Evolutionary conservation across 2,888 invertebrate genomes (phyloP), one percentile per base, ranked within the genome.

Genomic region (Chromoteleia sp.): DNA sequence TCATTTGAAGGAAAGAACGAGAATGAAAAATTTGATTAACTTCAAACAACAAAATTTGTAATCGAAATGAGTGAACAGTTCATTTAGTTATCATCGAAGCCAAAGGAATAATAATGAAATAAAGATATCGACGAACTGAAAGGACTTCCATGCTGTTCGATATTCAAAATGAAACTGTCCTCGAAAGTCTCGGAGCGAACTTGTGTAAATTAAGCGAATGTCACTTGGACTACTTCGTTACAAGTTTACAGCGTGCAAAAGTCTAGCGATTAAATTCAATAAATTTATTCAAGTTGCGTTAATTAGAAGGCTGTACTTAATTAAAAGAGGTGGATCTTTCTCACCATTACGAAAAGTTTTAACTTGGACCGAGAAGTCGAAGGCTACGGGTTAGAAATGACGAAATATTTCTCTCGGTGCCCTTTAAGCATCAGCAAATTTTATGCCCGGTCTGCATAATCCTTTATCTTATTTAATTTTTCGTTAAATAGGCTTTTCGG

Each of bases 211-310:
- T 77, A 74, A 78, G 67, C 50, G 78, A 61, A 63, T 78, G 82
- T 70, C 82, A 82, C 33, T 59, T 59, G 71, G 75, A 71, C 71
- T 71, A 76, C 81, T 78, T 63, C 70, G 82, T 78, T 82, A 78
- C 82, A 77, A 82, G 82, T 82, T 82, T 61, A 70, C 78, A 74
- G 70, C 48, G 59, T 52, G 82, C 73, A 65, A 70, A 82, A 82
- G 82, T 77, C 77, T 54, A 74, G 71, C 70, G 75, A 74, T 81
- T 81, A 82, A 77, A 82, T 77, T 82, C 74, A 67, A 82, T 82
- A 61, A 78, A 82, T 82, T 82, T 58, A 82, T 82, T 78, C 82
- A 56, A 70, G 58, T 63, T 63, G 63, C 77, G 70, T 78, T 78
- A 78, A 82, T 82, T 82, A 65, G 73, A 82, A 61, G 70, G 78